These are phyloP conservation scores for Antennarius maculatus DNA, from an alignment of 2,797 vertebrate species.

Conservation along the genomic window DNA sequence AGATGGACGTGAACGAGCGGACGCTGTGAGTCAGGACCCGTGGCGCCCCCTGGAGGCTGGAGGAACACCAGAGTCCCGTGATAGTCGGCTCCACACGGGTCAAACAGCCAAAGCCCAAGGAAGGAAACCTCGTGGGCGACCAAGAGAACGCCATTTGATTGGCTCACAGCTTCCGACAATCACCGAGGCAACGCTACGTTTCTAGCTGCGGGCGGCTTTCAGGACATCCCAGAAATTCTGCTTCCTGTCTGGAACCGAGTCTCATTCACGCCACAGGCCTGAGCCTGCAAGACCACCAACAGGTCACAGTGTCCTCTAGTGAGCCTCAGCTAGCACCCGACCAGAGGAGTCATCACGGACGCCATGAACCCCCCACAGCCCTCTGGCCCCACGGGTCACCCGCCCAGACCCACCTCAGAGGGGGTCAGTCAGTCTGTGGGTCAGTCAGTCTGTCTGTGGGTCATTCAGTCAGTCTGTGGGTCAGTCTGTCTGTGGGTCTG, in stretches of 20 bases:
- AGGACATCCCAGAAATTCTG: constrained; percentile 34
- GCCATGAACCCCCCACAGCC: too few species aligned
- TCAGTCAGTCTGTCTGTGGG: too few species aligned
- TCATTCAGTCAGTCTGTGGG: too few species aligned
- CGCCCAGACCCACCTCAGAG: too few species aligned
- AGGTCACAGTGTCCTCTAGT: too few species aligned
- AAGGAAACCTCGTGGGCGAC: constrained; percentile 16
- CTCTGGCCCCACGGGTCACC: too few species aligned
- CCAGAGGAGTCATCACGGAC: too few species aligned
- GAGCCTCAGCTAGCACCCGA: too few species aligned
- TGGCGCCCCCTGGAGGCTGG: not conserved
- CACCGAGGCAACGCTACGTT: constrained; percentile 11
- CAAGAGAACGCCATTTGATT: not conserved
- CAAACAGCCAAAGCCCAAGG: constrained; percentile 2
- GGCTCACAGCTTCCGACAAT: constrained; percentile 22
- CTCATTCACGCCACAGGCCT: too few species aligned
- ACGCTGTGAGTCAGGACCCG: not conserved
- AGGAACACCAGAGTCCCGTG: not conserved
- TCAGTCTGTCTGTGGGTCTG: too few species aligned
- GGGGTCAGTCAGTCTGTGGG: too few species aligned
- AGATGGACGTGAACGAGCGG: not conserved
- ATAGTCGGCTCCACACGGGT: not conserved
- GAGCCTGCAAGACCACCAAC: too few species aligned
- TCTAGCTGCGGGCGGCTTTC: constrained; percentile 30
- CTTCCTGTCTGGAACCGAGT: constrained; percentile 11